Percentiles rank a stretch among this genome's conserved stretches.
phyloP scores from a whole-genome alignment of 2,113 vertebrate species.

The Cisticola juncidis region DNA sequence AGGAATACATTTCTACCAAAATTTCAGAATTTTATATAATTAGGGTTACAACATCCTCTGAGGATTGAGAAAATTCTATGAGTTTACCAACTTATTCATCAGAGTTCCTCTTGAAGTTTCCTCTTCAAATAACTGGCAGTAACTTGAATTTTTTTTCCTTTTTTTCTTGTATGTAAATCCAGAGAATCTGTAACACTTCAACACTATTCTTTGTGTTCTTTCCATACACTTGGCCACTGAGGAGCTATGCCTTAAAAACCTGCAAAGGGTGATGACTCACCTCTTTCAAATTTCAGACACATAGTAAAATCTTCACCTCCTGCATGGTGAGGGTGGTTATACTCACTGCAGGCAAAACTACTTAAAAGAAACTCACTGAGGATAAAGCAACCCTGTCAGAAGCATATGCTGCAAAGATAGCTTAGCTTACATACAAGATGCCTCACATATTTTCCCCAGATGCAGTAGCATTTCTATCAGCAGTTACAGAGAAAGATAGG shows the following conservation, averaged over 20 bases:
- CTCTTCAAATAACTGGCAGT: background rate
- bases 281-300: slow-evolving; percentile 9
- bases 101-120: background rate
- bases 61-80: background rate
- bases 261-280: slow-evolving; percentile 1
- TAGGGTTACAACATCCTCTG: background rate
- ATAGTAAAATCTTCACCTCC: slow-evolving; percentile 34
- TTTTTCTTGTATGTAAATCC: background rate
- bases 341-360: slow-evolving; percentile 13
- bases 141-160: background rate
- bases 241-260: background rate
- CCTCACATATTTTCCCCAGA: background rate
- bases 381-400: background rate
- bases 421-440: background rate
- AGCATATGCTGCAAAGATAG: background rate
- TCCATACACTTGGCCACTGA: background rate
- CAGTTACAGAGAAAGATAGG: background rate
- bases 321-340: background rate
- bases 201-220: background rate
- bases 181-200: background rate
- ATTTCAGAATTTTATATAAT: background rate
- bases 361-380: background rate
- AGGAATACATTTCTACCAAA: background rate
- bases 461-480: background rate
- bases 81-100: background rate